phyloP scores from a whole-genome alignment of 2,888 invertebrate genomes.

The Cryptops parisi region DNA sequence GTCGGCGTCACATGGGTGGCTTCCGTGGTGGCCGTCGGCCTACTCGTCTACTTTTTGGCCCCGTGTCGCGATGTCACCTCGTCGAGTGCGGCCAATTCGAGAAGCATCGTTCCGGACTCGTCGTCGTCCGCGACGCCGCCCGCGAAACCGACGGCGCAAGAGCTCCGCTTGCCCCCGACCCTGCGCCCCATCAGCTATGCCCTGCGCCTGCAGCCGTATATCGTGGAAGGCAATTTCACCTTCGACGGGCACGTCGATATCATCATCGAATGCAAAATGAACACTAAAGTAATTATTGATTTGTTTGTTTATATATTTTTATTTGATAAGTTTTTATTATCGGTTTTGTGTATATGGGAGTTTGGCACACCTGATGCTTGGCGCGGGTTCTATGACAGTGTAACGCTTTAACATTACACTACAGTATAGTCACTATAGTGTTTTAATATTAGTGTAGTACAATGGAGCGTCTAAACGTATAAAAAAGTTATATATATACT shows the following conservation, averaged over 20 bases:
- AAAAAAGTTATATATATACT: too few species aligned
- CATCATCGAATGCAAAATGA: conserved; percentile 42
- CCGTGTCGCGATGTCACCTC: background rate
- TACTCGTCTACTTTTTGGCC: conserved; percentile 5
- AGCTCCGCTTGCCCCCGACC: conserved; percentile 46
- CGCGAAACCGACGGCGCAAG: background rate
- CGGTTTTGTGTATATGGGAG: too few species aligned
- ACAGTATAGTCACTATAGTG: too few species aligned
- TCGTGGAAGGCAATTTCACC: conserved; percentile 51
- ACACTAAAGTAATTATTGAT: conserved; percentile 48
- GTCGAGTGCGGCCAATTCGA: background rate
- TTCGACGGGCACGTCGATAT: conserved; percentile 48
- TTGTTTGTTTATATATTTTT: too few species aligned
- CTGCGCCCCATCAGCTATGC: conserved; percentile 54
- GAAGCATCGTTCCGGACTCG: background rate
- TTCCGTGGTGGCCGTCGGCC: conserved; percentile 1
- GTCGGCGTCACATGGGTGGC: background rate
- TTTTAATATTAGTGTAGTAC: too few species aligned
- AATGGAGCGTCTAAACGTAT: too few species aligned
- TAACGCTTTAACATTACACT: too few species aligned
- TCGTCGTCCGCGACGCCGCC: background rate
- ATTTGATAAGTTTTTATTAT: too few species aligned
- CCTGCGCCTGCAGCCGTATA: conserved; percentile 53
- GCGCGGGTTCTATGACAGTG: too few species aligned
- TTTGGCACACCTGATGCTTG: too few species aligned